A percentile compares a stretch with the other conserved stretches of the same genome.
phyloP scores from a whole-genome alignment of 2,888 invertebrate species.

The Nomada lathburiana region DNA sequence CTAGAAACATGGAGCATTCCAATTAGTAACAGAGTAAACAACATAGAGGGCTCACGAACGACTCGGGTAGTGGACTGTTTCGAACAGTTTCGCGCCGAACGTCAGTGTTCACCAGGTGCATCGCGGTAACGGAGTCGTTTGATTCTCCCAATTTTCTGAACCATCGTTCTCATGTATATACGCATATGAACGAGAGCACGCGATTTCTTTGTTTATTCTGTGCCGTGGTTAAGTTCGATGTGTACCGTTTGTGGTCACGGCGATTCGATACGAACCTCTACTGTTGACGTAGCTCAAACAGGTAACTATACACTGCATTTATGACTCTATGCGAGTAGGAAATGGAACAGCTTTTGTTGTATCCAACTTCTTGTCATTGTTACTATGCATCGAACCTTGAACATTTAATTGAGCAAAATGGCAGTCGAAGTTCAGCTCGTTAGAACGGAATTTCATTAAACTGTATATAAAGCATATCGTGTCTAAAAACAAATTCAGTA shows the following conservation, averaged over 20 bases:
- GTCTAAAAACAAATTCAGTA: neutral
- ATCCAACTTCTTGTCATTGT: neutral
- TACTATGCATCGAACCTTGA: constrained; percentile 12
- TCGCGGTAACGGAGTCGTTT: neutral
- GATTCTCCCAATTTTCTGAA: neutral
- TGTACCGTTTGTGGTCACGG: constrained; percentile 19
- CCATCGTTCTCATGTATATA: neutral
- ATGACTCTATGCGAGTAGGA: neutral
- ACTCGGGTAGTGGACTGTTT: constrained; percentile 41
- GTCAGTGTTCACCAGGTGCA: constrained; percentile 26
- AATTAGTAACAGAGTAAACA: constrained; percentile 36
- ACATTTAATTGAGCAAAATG: neutral
- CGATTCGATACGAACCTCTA: constrained; percentile 30
- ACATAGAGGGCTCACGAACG: constrained; percentile 42
- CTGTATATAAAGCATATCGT: neutral
- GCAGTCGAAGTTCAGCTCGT: neutral
- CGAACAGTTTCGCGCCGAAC: constrained; percentile 67
- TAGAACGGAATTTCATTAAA: neutral
- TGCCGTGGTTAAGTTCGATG: constrained; percentile 21
- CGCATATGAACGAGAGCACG: neutral
- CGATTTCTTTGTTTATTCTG: neutral
- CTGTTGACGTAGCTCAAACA: constrained; percentile 43
- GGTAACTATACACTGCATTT: constrained; percentile 37
- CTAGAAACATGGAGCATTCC: neutral
- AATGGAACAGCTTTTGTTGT: constrained; percentile 17